Evolutionary conservation across 1,140 invertebrate species (phyloP), one percentile per base, ranked within the genome.

Genomic region (Drosophila nannoptera): DNA sequence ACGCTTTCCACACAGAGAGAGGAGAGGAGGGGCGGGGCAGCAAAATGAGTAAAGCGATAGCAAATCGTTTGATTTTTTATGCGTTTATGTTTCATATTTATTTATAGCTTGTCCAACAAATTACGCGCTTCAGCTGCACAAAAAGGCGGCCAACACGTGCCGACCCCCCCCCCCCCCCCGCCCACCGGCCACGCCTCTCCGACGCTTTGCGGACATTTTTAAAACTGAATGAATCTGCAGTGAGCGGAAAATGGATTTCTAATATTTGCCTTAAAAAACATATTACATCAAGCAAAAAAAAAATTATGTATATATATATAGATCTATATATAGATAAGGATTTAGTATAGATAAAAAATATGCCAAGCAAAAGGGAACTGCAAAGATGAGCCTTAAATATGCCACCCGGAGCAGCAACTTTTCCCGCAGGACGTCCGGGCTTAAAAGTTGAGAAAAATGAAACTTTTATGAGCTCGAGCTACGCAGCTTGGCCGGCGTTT

Each of bases 381-480:
- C 52, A 71, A 58, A 58, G 50, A 62, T 73, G 42, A 72, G 69
- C 73, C 84, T 80, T 80, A 87, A 87, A 87, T 87, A 84, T 78
- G 86, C 75, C 66, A 36, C 2, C 9, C 73, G 40, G 64, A 56
- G 11, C 53, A 29, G 40, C 60, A 75, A 76, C 72, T 78, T 77
- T 82, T 86, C 86, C 86, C 86, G 78, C 56, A 87, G 86, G 86
- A 88, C 73, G 78, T 88, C 87, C 87, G 81, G 86, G 75, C 86
- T 88, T 88, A 88, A 88, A 82, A 88, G 86, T 82, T 87, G 86
- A 88, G 86, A 87, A 88, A 88, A 88, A 88, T 88, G 81, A 88
- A 88, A 87, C 73, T 88, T 88, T 88, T 87, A 87, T 87, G 78
- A 83, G 74, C 60, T 63, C 22, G 31, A 35, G 42, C 54, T 75